Base-by-base conservation (phyloP, 2,113 vertebrate species). In the Syngnathus floridae region DNA sequence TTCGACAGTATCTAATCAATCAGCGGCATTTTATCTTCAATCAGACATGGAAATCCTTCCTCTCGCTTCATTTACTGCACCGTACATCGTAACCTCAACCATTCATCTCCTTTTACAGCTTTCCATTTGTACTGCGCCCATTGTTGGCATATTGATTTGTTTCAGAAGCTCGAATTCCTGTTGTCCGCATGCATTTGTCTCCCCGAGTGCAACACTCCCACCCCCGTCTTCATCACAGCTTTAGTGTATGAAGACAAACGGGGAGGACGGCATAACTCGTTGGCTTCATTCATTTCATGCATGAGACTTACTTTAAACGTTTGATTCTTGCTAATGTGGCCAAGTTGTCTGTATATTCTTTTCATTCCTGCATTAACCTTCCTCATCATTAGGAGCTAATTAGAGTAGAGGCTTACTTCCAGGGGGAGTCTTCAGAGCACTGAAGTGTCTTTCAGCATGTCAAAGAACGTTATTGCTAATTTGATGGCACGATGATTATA, bases 21-120 rank as follows among this genome's bases (percentile, higher is more conserved):
- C 37, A 6, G 11, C 37, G 7, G 38, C 40, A 22, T 60, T 60
- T 40, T 22, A 6, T 60, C 38, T 0, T 43, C 38, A 41, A 21
- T 14, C n/a, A 7, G 11, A 60, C 58, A 21, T 21, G n/a, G 58
- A 21, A 12, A 22, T 41, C 38, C n/a, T 13, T 43, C 21, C 36
- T 21, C 38, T n/a, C 58, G 19, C 40, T 41, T 60, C n/a, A 41
- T 60, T 60, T 40, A 60, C n/a, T 38, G n/a, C 40, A 60, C 10
- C 57, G 16, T n/a, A 19, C 57, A 4, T 59, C 37, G 38, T 14
- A 57, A 57, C 7, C 31, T 26, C 16, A 14, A 5, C 37, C 58
- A 41, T 60, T 60, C 6, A 60, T 60, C 38, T 60, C 38, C 16
- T 41, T 41, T 60, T 60, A 41, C 58, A 60, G 38, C 38, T 60